Evolutionary conservation across 2,888 invertebrate genomes (phyloP), one percentile per base, ranked within the genome.

Genomic region (Apodemia mormo): DNA sequence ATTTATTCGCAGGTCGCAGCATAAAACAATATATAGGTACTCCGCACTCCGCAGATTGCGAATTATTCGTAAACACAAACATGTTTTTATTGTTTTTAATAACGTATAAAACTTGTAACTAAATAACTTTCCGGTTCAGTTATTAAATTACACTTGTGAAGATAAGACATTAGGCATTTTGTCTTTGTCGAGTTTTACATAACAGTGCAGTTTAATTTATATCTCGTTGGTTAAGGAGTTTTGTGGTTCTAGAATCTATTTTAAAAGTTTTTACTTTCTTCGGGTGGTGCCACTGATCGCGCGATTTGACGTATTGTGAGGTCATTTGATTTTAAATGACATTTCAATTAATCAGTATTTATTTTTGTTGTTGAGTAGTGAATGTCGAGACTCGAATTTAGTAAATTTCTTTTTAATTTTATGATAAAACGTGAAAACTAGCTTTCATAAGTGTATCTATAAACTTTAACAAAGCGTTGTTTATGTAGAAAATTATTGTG

Each of bases 221-320:
- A 2, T 49, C 49, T 14, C 8, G 45, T 45, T 45, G 9, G 37
- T 37, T 5, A 37, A 37, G 37, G 5, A 45, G 49, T 49, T 49
- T 49, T 49, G 49, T 49, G 49, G 49, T 49, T 45, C 22, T 10
- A 49, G n/a, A 49, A 49, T 49, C 49, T 49, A 49, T 49, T 52
- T 61, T 22, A 40, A 43, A 43, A 22, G 81, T 83, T 84, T 81
- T 85, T 81, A 79, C 84, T 78, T 75, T 71, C 73, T 81, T 33
- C 78, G 33, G 81, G 88, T 88, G 89, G 88, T 76, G 85, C 74
- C 74, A 77, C 76, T 81, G 83, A 89, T 90, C 87, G 84, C 80
- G 76, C 84, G 90, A 90, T 89, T 84, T 86, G 80, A 89, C 90
- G 90, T 91, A 87, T 88, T 72, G 10, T 43, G 68, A 70, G 72